These are phyloP conservation scores for Drosophila longiperda DNA, from an alignment of 2,888 invertebrate species.

Conservation along the genomic window DNA sequence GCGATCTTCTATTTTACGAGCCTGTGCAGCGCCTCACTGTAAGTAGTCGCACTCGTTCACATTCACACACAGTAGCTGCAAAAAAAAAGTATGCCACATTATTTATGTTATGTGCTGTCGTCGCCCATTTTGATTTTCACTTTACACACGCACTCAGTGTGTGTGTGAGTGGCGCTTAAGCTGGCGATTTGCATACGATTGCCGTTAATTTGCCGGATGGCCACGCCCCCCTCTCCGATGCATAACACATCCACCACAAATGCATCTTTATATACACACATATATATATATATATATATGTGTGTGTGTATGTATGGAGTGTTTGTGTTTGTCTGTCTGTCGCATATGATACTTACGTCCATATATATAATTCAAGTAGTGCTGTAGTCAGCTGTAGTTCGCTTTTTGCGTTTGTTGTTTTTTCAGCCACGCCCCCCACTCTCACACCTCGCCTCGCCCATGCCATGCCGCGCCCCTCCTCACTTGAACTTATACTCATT, in stretches of 20 bases:
- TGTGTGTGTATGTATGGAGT: slow-evolving; percentile 13
- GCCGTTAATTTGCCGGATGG: slow-evolving; percentile 63
- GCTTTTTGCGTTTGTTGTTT: slow-evolving; percentile 53
- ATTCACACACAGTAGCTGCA: slow-evolving; percentile 49
- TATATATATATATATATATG: slow-evolving; percentile 4
- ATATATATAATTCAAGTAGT: slow-evolving; percentile 42
- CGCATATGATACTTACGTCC: slow-evolving; percentile 17
- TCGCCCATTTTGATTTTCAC: slow-evolving; percentile 38
- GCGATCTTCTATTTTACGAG: slow-evolving; percentile 85
- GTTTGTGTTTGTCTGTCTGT: slow-evolving; percentile 25
- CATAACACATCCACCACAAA: slow-evolving; percentile 18
- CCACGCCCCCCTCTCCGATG: slow-evolving; percentile 25
- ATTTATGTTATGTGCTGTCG: slow-evolving; percentile 50
- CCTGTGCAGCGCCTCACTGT: slow-evolving; percentile 85
- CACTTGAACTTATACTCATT: slow-evolving; percentile 54
- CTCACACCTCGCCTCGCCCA: slow-evolving; percentile 9
- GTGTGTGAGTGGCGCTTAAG: slow-evolving; percentile 47
- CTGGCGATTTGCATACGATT: slow-evolving; percentile 71
- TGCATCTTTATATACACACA: background rate
- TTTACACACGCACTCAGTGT: slow-evolving; percentile 53
- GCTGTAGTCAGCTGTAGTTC: slow-evolving; percentile 60
- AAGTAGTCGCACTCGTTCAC: slow-evolving; percentile 72
- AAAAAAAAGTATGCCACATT: slow-evolving; percentile 49
- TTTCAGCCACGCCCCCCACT: slow-evolving; percentile 32
- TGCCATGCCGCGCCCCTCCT: slow-evolving; percentile 11